A percentile compares a stretch with the other conserved stretches of the same genome.
phyloP scores from a whole-genome alignment of 2,888 invertebrate genomes.

The Leucophenga montana region DNA sequence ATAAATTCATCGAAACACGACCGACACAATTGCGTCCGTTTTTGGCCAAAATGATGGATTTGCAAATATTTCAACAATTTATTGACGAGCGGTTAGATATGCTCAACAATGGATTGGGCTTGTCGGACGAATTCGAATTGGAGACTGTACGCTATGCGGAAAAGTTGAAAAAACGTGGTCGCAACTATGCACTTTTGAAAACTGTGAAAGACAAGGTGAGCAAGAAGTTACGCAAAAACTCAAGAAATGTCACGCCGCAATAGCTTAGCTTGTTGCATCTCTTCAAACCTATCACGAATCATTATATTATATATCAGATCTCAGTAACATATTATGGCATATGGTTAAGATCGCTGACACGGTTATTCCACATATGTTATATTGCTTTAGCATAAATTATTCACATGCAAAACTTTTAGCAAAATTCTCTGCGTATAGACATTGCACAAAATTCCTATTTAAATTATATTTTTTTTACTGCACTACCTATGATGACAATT shows the following conservation, averaged over 20 bases:
- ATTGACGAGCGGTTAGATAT: constrained; percentile 94
- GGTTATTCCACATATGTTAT: not conserved
- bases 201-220: constrained; percentile 90
- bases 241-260: not conserved
- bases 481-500: not conserved
- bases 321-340: not conserved
- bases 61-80: constrained; percentile 95
- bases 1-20: constrained; percentile 90
- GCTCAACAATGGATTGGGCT: constrained; percentile 93
- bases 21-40: constrained; percentile 90
- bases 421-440: constrained; percentile 3
- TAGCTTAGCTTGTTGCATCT: constrained; percentile 6
- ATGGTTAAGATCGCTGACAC: not conserved
- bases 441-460: constrained; percentile 13
- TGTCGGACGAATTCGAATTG: constrained; percentile 95
- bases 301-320: not conserved
- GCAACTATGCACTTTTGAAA: constrained; percentile 86
- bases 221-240: not conserved
- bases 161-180: constrained; percentile 74
- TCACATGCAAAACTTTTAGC: not conserved
- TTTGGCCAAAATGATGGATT: constrained; percentile 89
- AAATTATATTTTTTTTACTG: not conserved
- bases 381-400: too few relatives aligned
- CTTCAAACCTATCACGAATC: not conserved
- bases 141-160: constrained; percentile 80